Evolutionary conservation across 2,797 vertebrate species (phyloP), one percentile per base, ranked within the genome.

Genomic region (Taenioides sp.): DNA sequence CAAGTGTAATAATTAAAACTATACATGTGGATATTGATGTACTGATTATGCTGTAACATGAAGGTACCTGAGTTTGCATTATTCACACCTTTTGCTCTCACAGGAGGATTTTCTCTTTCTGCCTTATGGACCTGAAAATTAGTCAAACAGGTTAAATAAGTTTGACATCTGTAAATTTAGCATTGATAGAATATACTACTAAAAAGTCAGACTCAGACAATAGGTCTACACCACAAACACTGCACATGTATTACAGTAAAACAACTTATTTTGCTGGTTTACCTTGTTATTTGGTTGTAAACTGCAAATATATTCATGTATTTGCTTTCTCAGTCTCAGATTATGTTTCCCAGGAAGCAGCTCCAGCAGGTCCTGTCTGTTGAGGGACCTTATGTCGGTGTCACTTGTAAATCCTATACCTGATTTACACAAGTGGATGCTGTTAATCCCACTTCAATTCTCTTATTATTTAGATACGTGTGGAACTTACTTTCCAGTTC

Each of bases 401-500:
- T 65, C 62, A 0, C 0, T 23, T 40, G 0, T n/a, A 65, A 23
- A 65, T 14, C 40, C 22, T 47, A 0, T 1, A 12, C 5, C 62
- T 64, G 37, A 43, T 64, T 22, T 17, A 64, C 62, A n/a, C 4
- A 28, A 7, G 28, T 63, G 7, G 28, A 23, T 57, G 18, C 4
- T 31, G 28, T 31, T 31, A 54, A 54, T 54, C 7, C 7, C 3
- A 54, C 54, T 11, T 52, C 22, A 22, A 0, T 22, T 55, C 4
- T 55, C 1, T 25, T 58, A 25, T 58, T 16, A 58, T 58, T 22
- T 22, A 22, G 52, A 55, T 9, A 3, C 2, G 1, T 18, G 28
- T 2, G 28, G 28, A 20, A 68, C 83, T 81, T 64, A 89, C 89
- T 0, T n/a, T 57, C 0, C 17, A 90, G 18, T 0, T 1, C 3